Conservation (phyloP, 1,140 invertebrate genomes). For the Ridgeia piscesae region DNA sequence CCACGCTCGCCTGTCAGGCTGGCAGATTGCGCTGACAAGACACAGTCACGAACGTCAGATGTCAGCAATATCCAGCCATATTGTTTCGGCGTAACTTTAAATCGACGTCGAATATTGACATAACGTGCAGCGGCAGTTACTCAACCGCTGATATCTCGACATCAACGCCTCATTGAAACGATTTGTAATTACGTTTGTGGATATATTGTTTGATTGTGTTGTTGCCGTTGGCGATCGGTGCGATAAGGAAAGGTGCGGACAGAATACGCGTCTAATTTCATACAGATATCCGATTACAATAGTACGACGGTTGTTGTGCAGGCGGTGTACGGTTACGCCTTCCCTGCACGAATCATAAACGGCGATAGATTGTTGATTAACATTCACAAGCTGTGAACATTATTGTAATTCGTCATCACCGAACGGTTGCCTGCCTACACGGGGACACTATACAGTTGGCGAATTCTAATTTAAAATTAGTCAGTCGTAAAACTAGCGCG, state of each 20-base stretch:
- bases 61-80: neutral
- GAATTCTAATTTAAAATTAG: neutral
- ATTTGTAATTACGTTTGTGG: neutral
- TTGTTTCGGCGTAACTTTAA: neutral
- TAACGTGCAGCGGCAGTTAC: neutral
- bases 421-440: neutral
- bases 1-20: neutral
- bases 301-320: neutral
- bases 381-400: neutral
- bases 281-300: neutral
- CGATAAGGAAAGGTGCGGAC: neutral
- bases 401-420: neutral
- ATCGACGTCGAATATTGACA: neutral
- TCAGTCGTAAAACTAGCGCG: neutral
- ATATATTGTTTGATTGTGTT: constrained; percentile 2
- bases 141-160: neutral
- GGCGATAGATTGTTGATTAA: neutral
- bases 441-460: neutral
- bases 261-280: neutral
- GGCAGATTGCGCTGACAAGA: neutral
- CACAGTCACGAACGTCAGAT: neutral
- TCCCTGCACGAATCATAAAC: neutral
- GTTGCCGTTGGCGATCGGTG: neutral
- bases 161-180: neutral
- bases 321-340: neutral